phyloP scores from a whole-genome alignment of 2,797 vertebrate species.

The Sternarchorhynchus goeldii region DNA sequence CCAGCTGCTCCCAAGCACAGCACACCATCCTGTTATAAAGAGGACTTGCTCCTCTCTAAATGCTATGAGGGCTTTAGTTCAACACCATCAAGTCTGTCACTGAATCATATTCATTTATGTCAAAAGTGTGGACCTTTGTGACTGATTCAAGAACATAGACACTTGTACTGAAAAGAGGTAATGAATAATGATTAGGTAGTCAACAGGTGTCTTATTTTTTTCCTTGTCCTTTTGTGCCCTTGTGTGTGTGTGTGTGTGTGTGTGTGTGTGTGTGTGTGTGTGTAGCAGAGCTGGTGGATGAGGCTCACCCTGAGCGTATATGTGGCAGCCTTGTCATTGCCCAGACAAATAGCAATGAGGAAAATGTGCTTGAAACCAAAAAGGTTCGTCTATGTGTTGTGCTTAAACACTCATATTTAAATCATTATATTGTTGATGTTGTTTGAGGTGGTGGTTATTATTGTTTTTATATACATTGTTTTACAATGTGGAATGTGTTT shows the following conservation, averaged over 20 bases:
- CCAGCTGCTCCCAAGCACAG: constrained; percentile 15
- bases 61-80: constrained; percentile 25
- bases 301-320: constrained; percentile 55
- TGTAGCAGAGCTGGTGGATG: constrained; percentile 43
- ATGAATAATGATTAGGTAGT: constrained; percentile 18
- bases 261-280: constrained; percentile 17
- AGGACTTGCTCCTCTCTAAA: background rate
- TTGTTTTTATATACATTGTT: background rate
- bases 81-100: constrained; percentile 18
- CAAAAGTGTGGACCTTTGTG: constrained; percentile 1
- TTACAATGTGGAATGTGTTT: background rate
- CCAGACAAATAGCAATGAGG: constrained; percentile 43
- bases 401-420: background rate
- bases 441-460: too few species aligned
- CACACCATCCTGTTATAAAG: constrained; percentile 24
- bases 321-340: constrained; percentile 30
- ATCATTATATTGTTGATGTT: background rate
- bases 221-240: background rate
- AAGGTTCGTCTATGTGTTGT: constrained; percentile 39
- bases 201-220: constrained; percentile 22
- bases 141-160: background rate
- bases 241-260: background rate
- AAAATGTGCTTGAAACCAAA: constrained; percentile 36
- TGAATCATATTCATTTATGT: background rate
- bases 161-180: background rate